Evolutionary conservation across 2,113 vertebrate genomes (phyloP).

Genomic region (Leucopsar rothschildi): DNA sequence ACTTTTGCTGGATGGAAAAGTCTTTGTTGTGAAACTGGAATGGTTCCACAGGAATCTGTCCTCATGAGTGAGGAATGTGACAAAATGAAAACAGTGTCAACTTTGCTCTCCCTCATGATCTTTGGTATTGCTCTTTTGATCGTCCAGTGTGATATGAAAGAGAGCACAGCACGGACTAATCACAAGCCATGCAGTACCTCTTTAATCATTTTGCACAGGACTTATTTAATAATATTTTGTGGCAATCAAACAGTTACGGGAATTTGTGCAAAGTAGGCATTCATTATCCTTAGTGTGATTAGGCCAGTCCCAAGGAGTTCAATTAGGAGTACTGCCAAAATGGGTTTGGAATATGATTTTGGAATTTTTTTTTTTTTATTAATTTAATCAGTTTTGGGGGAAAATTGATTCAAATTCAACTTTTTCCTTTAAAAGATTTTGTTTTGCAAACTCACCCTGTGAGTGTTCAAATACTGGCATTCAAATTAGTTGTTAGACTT

Average conservation of each 20-base stretch:
- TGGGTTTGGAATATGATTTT: background rate
- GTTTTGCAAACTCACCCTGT: background rate
- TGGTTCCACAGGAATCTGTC: slow-evolving; percentile 17
- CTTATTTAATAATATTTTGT: background rate
- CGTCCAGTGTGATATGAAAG: background rate
- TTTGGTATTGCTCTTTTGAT: slow-evolving; percentile 17
- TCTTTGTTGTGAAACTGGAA: slow-evolving; percentile 39
- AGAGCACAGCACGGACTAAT: background rate
- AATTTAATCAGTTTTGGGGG: background rate
- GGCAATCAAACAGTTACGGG: background rate
- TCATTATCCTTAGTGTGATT: background rate
- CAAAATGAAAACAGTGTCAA: background rate
- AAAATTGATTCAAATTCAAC: background rate
- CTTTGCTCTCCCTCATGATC: background rate
- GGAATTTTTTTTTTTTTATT: background rate
- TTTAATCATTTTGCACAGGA: background rate
- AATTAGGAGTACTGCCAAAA: background rate
- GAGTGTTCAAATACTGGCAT: background rate
- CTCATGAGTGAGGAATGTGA: slow-evolving; percentile 34
- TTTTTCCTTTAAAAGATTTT: background rate
- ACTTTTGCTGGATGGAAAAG: background rate
- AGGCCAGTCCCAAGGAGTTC: background rate
- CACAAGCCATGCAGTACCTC: background rate
- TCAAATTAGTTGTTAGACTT: background rate
- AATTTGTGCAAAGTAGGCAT: background rate